Conservation (phyloP, 2,113 vertebrate species). For the Amazona vittata region DNA sequence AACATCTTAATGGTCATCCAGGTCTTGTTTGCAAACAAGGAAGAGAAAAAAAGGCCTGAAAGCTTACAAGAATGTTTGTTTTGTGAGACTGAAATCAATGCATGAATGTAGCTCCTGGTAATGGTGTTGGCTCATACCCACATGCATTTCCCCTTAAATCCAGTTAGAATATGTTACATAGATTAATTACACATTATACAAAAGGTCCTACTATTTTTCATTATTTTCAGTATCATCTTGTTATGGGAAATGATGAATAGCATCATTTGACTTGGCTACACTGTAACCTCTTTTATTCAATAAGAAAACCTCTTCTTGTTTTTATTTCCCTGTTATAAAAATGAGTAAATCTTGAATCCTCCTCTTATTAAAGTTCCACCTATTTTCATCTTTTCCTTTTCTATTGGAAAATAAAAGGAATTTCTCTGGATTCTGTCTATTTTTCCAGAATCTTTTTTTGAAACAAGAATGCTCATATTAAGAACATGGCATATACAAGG, state of each 20-base stretch:
- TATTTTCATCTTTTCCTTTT: background rate
- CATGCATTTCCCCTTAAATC: background rate
- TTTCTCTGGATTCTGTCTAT: background rate
- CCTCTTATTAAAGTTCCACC: background rate
- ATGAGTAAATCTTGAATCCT: background rate
- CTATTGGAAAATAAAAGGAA: background rate
- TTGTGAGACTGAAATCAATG: background rate
- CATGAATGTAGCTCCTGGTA: background rate
- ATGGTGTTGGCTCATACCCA: background rate
- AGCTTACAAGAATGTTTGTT: background rate
- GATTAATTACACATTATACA: background rate
- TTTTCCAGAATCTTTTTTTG: background rate
- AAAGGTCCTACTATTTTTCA: background rate
- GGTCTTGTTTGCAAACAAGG: background rate
- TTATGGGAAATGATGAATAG: background rate
- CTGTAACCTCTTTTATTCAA: background rate
- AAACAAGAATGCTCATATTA: background rate
- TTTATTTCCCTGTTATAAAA: background rate
- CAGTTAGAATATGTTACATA: background rate
- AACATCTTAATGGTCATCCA: background rate
- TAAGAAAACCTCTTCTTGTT: background rate
- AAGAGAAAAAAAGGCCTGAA: background rate
- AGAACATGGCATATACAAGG: background rate
- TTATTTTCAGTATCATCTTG: background rate
- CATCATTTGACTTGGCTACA: background rate